A percentile compares a stretch with the other conserved stretches of the same genome.
phyloP scores from a whole-genome alignment of 92 coral and sea anemone genomes.

The Porites lobata region DNA sequence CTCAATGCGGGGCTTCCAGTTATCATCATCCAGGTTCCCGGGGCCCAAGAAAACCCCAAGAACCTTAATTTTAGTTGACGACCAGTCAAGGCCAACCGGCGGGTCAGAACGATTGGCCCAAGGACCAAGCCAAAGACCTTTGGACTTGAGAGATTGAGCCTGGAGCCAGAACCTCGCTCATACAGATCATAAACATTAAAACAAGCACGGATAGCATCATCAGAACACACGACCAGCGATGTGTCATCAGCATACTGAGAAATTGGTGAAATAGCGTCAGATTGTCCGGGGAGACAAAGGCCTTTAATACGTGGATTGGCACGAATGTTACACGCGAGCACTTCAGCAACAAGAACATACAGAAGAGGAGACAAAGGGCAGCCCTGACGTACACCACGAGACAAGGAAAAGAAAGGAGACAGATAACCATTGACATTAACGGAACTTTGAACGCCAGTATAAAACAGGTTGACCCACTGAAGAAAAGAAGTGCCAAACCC shows the following conservation, averaged over 20 bases:
- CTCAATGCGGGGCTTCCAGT: constrained; percentile 1
- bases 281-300: neutral
- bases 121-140: too few relatives aligned
- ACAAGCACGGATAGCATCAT: neutral
- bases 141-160: too few relatives aligned
- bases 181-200: neutral
- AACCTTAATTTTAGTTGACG: neutral
- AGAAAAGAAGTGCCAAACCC: neutral
- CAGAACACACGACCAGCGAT: neutral
- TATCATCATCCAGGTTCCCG: neutral
- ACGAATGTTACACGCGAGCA: neutral
- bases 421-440: neutral
- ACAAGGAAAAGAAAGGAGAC: neutral
- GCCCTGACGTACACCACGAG: neutral
- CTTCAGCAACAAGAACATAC: neutral
- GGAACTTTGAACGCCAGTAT: neutral
- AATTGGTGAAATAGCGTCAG: neutral
- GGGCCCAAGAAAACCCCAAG: constrained; percentile 21
- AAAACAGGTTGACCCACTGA: neutral
- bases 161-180: neutral
- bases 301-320: neutral
- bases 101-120: too few relatives aligned
- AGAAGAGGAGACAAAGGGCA: too few relatives aligned
- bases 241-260: constrained; percentile 3
- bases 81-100: too few relatives aligned